Conservation (phyloP, 1,140 invertebrate genomes). For the Eupeodes corollae region DNA sequence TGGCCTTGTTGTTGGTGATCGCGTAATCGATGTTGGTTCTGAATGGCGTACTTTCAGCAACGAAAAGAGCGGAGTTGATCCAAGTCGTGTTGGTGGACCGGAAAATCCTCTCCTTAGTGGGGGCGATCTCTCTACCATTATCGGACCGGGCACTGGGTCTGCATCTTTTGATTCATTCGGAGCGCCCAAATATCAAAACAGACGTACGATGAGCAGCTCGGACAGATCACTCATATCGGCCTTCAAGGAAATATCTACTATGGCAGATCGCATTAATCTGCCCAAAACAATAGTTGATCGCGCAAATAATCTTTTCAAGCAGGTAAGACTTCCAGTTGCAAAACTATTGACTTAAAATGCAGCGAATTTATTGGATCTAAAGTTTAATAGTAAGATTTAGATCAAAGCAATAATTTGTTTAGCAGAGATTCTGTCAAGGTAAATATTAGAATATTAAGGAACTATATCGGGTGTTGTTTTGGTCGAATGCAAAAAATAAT, state of each 20-base stretch:
- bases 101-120: slow-evolving; percentile 94
- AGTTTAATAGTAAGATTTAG: too few relatives aligned
- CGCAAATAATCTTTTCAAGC: slow-evolving; percentile 93
- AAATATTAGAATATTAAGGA: too few relatives aligned
- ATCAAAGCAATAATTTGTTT: too few relatives aligned
- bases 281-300: slow-evolving; percentile 90
- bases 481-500: too few relatives aligned
- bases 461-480: too few relatives aligned
- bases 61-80: slow-evolving; percentile 92
- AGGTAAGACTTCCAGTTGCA: slow-evolving; percentile 50
- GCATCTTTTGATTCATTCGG: slow-evolving; percentile 75
- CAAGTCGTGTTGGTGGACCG: slow-evolving; percentile 95
- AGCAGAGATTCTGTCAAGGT: too few relatives aligned
- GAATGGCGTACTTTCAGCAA: slow-evolving; percentile 99
- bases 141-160: slow-evolving; percentile 80
- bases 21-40: slow-evolving; percentile 99
- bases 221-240: slow-evolving; percentile 91
- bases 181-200: slow-evolving; percentile 83
- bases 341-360: too few relatives aligned
- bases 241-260: slow-evolving; percentile 90
- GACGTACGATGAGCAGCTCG: slow-evolving; percentile 82
- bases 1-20: slow-evolving; percentile 96
- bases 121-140: slow-evolving; percentile 93
- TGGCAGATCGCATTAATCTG: slow-evolving; percentile 96
- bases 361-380: too few relatives aligned